phyloP scores from a whole-genome alignment of 37 sponge, comb jelly and placozoan genomes.

The Hormiphora californensis region DNA sequence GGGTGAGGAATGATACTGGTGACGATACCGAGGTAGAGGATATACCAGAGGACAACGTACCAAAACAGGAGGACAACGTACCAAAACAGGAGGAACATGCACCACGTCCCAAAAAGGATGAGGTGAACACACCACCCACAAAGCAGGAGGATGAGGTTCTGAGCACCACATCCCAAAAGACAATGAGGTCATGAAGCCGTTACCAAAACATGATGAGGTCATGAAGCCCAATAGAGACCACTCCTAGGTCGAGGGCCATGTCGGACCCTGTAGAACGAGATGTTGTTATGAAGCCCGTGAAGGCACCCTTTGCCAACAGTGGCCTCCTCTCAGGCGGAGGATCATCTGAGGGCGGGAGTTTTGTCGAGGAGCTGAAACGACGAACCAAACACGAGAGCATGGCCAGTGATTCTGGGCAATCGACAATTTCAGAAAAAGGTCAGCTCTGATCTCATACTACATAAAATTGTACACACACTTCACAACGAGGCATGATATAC shows the following conservation, averaged over 20 bases:
- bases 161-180: too few relatives aligned
- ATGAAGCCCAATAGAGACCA: too few relatives aligned
- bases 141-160: background rate
- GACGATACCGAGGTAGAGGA: background rate
- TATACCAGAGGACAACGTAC: background rate
- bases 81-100: background rate
- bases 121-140: background rate
- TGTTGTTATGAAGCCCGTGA: constrained; percentile 44
- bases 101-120: background rate
- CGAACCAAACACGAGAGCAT: too few relatives aligned
- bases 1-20: too few relatives aligned
- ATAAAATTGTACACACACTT: too few relatives aligned
- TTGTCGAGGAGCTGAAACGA: background rate
- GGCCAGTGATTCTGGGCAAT: constrained; percentile 15
- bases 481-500: too few relatives aligned
- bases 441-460: too few relatives aligned
- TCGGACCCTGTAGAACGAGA: too few relatives aligned
- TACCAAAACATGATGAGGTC: constrained; percentile 3
- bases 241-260: too few relatives aligned
- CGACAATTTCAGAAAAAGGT: constrained; percentile 46
- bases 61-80: background rate
- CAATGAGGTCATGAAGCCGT: background rate
- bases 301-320: constrained; percentile 1
- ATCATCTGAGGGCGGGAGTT: too few relatives aligned
- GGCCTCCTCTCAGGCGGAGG: too few relatives aligned